Evolutionary conservation across 2,113 vertebrate species (phyloP).

Genomic region (Oostethus manadensis): DNA sequence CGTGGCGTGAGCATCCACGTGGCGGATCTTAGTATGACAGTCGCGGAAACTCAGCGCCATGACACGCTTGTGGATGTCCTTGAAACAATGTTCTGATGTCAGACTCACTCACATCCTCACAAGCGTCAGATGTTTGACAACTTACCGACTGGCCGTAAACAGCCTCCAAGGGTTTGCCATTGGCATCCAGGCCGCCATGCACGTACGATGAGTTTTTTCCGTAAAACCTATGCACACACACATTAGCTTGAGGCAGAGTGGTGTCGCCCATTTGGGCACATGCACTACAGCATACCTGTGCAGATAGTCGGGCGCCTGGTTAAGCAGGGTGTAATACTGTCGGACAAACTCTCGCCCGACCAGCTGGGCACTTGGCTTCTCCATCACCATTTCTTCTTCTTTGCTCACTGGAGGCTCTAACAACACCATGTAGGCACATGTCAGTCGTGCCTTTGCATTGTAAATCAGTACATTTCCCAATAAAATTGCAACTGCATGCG

Average conservation of each 20-base stretch:
- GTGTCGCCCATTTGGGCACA: not conserved
- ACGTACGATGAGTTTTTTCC: conserved; percentile 98
- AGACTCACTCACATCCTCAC: not conserved
- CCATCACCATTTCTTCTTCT: conserved; percentile 98
- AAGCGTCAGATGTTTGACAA: not conserved
- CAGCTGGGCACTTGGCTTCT: conserved; percentile 99
- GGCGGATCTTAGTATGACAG: conserved; percentile 94
- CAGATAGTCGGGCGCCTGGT: conserved; percentile 95
- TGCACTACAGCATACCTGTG: conserved; percentile 77
- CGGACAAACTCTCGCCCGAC: conserved; percentile 99
- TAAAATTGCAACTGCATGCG: no score
- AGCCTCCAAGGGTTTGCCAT: conserved; percentile 90
- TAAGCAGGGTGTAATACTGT: conserved; percentile 97
- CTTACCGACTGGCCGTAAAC: conserved; percentile 94
- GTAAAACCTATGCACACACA: conserved; percentile 81
- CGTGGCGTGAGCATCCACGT: conserved; percentile 94
- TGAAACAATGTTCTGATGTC: not conserved
- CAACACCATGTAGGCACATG: conserved; percentile 10
- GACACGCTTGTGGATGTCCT: conserved; percentile 94
- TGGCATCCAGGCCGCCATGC: conserved; percentile 91
- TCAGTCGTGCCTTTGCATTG: conserved; percentile 26
- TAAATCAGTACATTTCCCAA: no score
- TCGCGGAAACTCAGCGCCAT: conserved; percentile 94
- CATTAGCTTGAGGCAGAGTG: no score
- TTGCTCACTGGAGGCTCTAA: conserved; percentile 79